These are phyloP conservation scores for Caenorhabditis tropicalis DNA, from an alignment of 1,140 invertebrate genomes.

Conservation along the genomic window DNA sequence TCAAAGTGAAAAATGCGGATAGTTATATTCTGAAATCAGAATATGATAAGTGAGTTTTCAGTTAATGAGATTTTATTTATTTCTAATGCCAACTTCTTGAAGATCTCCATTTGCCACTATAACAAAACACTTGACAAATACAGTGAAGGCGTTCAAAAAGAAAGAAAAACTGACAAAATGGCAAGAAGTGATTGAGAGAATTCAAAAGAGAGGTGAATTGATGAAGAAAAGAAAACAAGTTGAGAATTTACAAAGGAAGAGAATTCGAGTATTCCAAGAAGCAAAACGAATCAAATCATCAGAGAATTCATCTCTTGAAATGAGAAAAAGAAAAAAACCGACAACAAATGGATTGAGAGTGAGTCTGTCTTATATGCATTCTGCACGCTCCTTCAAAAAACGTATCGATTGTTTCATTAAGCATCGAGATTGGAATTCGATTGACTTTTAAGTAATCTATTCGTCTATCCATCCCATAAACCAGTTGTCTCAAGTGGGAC, in stretches of 20 bases:
- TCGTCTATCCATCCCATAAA: too few species aligned
- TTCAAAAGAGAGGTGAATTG: slow-evolving; percentile 34
- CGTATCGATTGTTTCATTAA: too few species aligned
- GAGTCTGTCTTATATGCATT: too few species aligned
- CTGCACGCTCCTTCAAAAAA: too few species aligned
- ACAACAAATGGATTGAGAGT: not conserved
- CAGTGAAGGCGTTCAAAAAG: slow-evolving; percentile 44
- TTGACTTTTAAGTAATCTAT: too few species aligned
- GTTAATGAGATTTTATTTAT: not conserved
- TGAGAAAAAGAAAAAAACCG: slow-evolving; percentile 2
- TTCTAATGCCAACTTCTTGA: not conserved
- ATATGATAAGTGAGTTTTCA: slow-evolving; percentile 22
- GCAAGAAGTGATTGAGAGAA: slow-evolving; percentile 57
- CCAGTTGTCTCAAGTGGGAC: too few species aligned
- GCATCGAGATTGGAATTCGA: too few species aligned
- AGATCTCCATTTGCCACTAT: slow-evolving; percentile 23
- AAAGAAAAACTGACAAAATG: slow-evolving; percentile 58
- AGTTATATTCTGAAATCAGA: slow-evolving; percentile 29
- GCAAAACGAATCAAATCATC: slow-evolving; percentile 34
- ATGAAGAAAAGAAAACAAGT: slow-evolving; percentile 31
- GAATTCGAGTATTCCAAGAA: slow-evolving; percentile 46
- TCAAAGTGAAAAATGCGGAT: slow-evolving; percentile 9
- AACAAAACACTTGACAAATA: slow-evolving; percentile 19
- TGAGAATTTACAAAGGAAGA: slow-evolving; percentile 53
- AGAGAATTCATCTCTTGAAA: not conserved